These are phyloP conservation scores for Eudasyphora cyanicolor DNA, from an alignment of 2,888 invertebrate genomes.

Conservation along the genomic window DNA sequence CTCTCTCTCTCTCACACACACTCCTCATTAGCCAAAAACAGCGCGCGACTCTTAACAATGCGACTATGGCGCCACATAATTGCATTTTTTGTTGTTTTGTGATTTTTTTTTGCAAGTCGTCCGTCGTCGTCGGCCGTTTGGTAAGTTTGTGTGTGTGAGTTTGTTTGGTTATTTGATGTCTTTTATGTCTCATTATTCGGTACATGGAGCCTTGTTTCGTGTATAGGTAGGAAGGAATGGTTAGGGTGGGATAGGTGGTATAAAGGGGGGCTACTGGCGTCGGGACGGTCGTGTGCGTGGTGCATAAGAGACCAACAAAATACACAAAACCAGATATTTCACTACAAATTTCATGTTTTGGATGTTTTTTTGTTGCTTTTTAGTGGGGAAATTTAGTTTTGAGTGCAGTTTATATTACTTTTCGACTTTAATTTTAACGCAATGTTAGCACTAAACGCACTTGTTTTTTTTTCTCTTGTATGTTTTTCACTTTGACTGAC, in stretches of 20 bases:
- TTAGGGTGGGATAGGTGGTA: neutral
- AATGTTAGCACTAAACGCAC: constrained; percentile 50
- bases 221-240: too few relatives aligned
- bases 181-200: constrained; percentile 47
- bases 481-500: neutral
- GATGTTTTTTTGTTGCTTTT: neutral
- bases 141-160: constrained; percentile 36
- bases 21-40: neutral
- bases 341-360: constrained; percentile 11
- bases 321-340: constrained; percentile 9
- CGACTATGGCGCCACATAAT: constrained; percentile 63
- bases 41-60: constrained; percentile 25
- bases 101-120: constrained; percentile 49
- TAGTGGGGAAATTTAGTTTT: neutral
- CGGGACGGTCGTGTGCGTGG: neutral
- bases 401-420: constrained; percentile 10
- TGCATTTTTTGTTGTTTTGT: constrained; percentile 52
- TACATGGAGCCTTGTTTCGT: constrained; percentile 19
- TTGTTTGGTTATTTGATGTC: constrained; percentile 17
- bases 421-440: neutral
- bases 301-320: neutral
- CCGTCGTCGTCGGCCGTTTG: constrained; percentile 37
- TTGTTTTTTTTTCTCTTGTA: constrained; percentile 33
- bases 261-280: constrained; percentile 4
- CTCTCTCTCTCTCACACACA: constrained; percentile 7